Base-by-base conservation (phyloP, 2,888 invertebrate species). In the Epistrophe eligans region DNA sequence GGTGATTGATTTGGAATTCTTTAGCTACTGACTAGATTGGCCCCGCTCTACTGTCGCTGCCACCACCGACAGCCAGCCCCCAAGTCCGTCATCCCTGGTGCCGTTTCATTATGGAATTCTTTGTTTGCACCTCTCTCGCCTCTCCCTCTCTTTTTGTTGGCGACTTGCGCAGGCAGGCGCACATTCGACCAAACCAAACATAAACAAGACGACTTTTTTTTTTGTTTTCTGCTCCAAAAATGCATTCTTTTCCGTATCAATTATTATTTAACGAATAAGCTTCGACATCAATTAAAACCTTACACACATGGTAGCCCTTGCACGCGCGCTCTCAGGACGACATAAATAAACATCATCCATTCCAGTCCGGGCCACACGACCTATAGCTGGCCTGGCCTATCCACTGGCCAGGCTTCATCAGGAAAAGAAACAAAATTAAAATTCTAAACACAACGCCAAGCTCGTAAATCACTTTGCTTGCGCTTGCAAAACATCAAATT, bases 1-100 rank as follows among this genome's bases (percentile, higher is more conserved):
- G 74, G 87, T 87, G 87, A 87, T 87, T 87, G 87, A 87, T 87
- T 83, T 83, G 76, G 71, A 87, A 87, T 87, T 87, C 87, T 67
- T 76, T 24, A 48, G 79, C 79, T 72, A 77, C 87, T 83, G 87
- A 87, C 79, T 87, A 83, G 83, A 87, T 87, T 76, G 77, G 74
- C 58, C 70, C 79, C 71, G 70, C 73, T 73, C 57, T 28, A 50
- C 52, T 55, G 55, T 55, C 11, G 17, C 32, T 32, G 9, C 43
- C 10, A 43, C 43, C n/a, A 24, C 24, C 3, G 24, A 43, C 28
- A 43, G 9, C 24, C 24, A 24, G 13, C 13, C 15, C 1, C 48
- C 50, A 24, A 43, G 35, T 35, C 35, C 40, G 43, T 60, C 80
- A 13, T 43, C 48, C 40, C 58, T 28, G 43, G 43, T 57, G n/a